A percentile compares a stretch with the other conserved stretches of the same genome.
Conservation (phyloP, 2,888 invertebrate genomes). For the Halictus quadricinctus region DNA sequence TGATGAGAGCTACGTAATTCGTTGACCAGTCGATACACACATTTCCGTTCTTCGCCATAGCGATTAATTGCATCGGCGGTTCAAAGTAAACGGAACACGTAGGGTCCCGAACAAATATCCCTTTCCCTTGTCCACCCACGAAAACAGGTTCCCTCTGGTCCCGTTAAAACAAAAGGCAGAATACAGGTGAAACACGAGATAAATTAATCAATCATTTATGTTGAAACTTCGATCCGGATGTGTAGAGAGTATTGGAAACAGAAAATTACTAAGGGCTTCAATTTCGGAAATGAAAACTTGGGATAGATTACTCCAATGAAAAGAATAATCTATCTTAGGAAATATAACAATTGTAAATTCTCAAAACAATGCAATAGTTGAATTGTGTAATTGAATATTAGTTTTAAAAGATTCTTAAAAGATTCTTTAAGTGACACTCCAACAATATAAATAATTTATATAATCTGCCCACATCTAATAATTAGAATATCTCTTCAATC, state of each 20-base stretch:
- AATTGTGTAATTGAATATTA: neutral
- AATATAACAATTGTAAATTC: neutral
- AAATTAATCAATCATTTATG: neutral
- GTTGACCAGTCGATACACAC: constrained; percentile 21
- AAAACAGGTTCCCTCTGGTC: constrained; percentile 8
- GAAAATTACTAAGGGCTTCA: neutral
- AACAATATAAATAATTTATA: neutral
- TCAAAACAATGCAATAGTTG: neutral
- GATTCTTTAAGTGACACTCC: too few relatives aligned
- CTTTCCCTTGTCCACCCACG: neutral
- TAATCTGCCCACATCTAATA: too few relatives aligned
- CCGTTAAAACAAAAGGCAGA: neutral
- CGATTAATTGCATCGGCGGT: constrained; percentile 36
- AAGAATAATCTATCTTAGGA: neutral
- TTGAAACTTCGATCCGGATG: neutral
- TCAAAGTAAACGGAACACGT: constrained; percentile 35
- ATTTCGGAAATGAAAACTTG: neutral
- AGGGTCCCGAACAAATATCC: constrained; percentile 12
- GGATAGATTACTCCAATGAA: neutral
- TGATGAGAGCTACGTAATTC: constrained; percentile 25
- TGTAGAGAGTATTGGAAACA: neutral
- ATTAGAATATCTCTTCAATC: too few relatives aligned
- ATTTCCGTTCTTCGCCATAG: constrained; percentile 25
- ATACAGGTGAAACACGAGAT: neutral
- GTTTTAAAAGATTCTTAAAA: neutral